These are phyloP conservation scores for Vesta saturnalis DNA, from an alignment of 2,888 invertebrate species.

Conservation along the genomic window DNA sequence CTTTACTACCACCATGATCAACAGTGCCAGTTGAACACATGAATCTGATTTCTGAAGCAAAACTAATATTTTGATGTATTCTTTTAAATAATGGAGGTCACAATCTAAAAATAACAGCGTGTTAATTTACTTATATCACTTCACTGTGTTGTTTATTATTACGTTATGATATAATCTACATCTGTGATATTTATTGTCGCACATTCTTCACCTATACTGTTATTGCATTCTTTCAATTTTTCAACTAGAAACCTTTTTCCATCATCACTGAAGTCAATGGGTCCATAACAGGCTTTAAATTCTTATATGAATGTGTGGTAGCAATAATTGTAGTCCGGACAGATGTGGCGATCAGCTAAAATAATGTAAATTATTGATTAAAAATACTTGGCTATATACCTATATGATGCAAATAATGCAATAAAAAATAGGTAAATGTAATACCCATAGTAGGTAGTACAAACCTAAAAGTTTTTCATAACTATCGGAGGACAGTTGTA, in stretches of 20 bases:
- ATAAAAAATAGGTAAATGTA: too few relatives aligned
- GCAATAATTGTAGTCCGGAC: conserved; percentile 34
- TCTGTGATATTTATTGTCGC: conserved; percentile 13
- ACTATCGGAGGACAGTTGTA: conserved; percentile 24
- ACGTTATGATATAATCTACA: conserved; percentile 16
- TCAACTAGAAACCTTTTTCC: too few relatives aligned
- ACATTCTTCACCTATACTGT: not conserved
- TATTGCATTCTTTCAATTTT: not conserved
- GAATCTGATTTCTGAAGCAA: conserved; percentile 22
- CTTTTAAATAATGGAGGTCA: conserved; percentile 20
- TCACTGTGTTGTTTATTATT: conserved; percentile 15
- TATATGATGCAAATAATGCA: too few relatives aligned
- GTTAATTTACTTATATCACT: not conserved
- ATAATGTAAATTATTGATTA: too few relatives aligned
- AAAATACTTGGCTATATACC: too few relatives aligned
- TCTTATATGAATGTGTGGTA: conserved; percentile 25
- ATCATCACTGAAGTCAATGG: not conserved
- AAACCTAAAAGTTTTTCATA: too few relatives aligned
- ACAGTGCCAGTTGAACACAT: conserved; percentile 18
- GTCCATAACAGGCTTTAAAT: conserved; percentile 6
- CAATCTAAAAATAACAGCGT: not conserved
- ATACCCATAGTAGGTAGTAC: too few relatives aligned
- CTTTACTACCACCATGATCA: conserved; percentile 14
- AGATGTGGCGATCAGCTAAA: conserved; percentile 25
- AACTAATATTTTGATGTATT: conserved; percentile 8